Base-by-base conservation (phyloP, 2,113 vertebrate genomes). In the Mola mola region DNA sequence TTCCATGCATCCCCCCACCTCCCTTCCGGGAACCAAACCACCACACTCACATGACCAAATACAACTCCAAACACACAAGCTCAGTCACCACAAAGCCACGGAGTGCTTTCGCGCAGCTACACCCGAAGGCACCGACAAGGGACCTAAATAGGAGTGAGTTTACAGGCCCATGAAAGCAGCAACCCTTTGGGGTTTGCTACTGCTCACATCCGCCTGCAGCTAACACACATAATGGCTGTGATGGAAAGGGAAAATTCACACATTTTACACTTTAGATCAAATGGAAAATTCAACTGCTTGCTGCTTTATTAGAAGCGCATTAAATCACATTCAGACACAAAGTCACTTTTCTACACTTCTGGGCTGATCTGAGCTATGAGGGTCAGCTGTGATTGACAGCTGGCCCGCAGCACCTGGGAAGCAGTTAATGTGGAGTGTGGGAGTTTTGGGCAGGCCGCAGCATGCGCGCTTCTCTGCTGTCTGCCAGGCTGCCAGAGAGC, bases 1-100 rank as follows among this genome's bases (percentile, higher is more conserved):
- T 90, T 89, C 88, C 88, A 84, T 75, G 16, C 38, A 44, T 34
- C 41, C 43, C 29, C 64, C 48, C 40, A 15, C 17, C 24, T 38
- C 5, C 16, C 24, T 69, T 71, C 63, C 75, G 70, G 72, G 73
- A 85, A 86, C 81, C 78, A 75, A 74, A 83, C 75, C 76, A 83
- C 75, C 76, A 78, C 59, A 66, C 78, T 63, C 64, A 53, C 72
- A 63, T 47, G 65, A 37, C 53, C 56, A 76, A 44, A 42, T 19
- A 29, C 56, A 33, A 29, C 15, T 16, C 15, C 38, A 19, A 47
- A 72, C 68, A 62, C 57, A 41, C 26, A 64, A 12, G 6, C 77
- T 60, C 66, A 57, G 52, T 65, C 65, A 70, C 65, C 46, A 71
- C 63, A 82, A 85, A 81, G 66, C 70, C 78, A 64, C 71, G 2